Evolutionary conservation across 2,888 invertebrate genomes (phyloP), one percentile per base, ranked within the genome.

Genomic region (Phyllotreta cruciferae): DNA sequence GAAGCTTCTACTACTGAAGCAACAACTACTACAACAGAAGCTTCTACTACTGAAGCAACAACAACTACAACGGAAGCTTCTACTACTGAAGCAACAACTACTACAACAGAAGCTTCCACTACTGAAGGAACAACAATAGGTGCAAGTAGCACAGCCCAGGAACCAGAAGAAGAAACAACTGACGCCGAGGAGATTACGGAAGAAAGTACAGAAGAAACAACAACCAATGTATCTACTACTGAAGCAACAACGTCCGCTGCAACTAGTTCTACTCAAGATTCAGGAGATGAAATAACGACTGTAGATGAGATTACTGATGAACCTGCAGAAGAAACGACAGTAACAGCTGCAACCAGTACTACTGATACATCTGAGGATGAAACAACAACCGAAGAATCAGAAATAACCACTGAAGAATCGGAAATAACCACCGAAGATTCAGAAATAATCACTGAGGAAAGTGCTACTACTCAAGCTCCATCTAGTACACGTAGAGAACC

Each of bases 41-140:
- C 34, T 36, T 52, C 60, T 5, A 11, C 14, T 24, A 7, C 41
- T 11, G 36, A 37, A 60, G 10, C 53, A 60, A n/a, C n/a, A 42
- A 7, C n/a, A 34, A 47, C 45, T 1, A 9, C 9, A 24, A 24
- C 56, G 6, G 36, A 45, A 45, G 36, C 34, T 36, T 52, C 60
- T 5, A 11, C 14, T 24, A 7, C 41, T 11, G 36, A 37, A 60
- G 10, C 53, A 60, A n/a, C n/a, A 42, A 7, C n/a, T 47, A 47
- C 45, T 1, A 9, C 9, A 24, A 24, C 56, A 6, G 36, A 45
- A 45, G 36, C 34, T 36, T 52, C 60, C 2, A 11, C 14, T 24
- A 7, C 41, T 11, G 36, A 37, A 60, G 10, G 39, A 60, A n/a
- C n/a, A 42, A 7, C n/a, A n/a, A n/a, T n/a, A n/a, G n/a, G 0